Percentiles rank a stretch among this genome's conserved stretches.
phyloP scores from a whole-genome alignment of 2,797 vertebrate species.

The Clarias platycephalus region DNA sequence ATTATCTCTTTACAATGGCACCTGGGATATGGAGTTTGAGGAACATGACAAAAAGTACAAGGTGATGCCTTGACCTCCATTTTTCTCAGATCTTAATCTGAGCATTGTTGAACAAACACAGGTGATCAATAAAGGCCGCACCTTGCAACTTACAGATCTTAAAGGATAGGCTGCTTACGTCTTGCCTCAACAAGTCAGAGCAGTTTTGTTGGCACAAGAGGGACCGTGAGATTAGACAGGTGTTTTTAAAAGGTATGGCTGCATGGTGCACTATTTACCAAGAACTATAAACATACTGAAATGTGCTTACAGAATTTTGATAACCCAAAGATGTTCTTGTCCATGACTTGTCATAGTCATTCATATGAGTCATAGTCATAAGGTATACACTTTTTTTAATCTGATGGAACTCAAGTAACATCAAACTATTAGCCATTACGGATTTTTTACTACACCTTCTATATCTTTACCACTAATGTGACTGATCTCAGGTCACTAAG shows the following conservation, averaged over 20 bases:
- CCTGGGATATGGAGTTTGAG: too few relatives aligned
- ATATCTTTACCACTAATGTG: neutral
- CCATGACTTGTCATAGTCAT: neutral
- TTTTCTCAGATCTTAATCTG: neutral
- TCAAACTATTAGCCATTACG: neutral
- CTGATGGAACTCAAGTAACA: neutral
- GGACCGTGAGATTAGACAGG: too few relatives aligned
- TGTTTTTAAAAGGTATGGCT: too few relatives aligned
- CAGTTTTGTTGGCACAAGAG: too few relatives aligned
- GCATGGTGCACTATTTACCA: neutral
- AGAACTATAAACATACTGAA: neutral
- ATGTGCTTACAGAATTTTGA: neutral
- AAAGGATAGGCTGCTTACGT: too few relatives aligned
- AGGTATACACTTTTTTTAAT: neutral
- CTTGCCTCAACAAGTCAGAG: too few relatives aligned
- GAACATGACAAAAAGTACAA: too few relatives aligned
- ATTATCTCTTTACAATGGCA: neutral
- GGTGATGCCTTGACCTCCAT: too few relatives aligned
- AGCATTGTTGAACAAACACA: neutral
- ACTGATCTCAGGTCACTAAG: constrained; percentile 4
- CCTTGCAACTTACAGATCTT: too few relatives aligned
- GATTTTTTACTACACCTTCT: neutral
- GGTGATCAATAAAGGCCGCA: neutral
- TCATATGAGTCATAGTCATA: neutral
- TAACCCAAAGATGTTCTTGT: neutral